These are phyloP conservation scores for Andrena fulva DNA, from an alignment of 2,888 invertebrate species.

Conservation along the genomic window DNA sequence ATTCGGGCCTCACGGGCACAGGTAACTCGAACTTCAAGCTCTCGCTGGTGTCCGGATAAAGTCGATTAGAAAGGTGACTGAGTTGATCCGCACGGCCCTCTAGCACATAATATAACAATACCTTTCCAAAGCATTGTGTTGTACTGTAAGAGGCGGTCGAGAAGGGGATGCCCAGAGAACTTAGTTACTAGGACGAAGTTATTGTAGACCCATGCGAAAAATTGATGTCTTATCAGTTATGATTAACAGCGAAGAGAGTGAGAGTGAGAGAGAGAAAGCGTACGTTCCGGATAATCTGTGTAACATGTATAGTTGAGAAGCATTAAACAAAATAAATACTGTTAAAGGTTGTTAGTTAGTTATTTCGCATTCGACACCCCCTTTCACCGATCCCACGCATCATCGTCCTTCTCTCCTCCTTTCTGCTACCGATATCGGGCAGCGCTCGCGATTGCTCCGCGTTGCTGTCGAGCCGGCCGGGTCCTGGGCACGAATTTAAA, in stretches of 20 bases:
- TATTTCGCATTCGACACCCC: slow-evolving; percentile 81
- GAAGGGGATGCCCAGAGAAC: slow-evolving; percentile 48
- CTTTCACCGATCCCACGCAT: slow-evolving; percentile 69
- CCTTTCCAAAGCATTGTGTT: slow-evolving; percentile 50
- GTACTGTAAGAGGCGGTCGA: slow-evolving; percentile 69
- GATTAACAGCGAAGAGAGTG: slow-evolving; percentile 68
- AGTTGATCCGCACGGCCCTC: slow-evolving; percentile 51
- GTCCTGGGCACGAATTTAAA: slow-evolving; percentile 39
- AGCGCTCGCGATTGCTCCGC: slow-evolving; percentile 51
- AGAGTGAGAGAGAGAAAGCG: slow-evolving; percentile 73
- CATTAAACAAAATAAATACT: slow-evolving; percentile 81
- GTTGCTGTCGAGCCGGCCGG: slow-evolving; percentile 42
- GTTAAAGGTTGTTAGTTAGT: slow-evolving; percentile 81
- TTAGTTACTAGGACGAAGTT: slow-evolving; percentile 56
- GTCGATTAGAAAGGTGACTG: slow-evolving; percentile 49
- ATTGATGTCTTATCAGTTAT: slow-evolving; percentile 67
- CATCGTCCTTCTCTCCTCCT: slow-evolving; percentile 68
- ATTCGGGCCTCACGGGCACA: slow-evolving; percentile 36
- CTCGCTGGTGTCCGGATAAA: slow-evolving; percentile 40
- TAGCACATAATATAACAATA: slow-evolving; percentile 59
- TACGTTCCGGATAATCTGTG: slow-evolving; percentile 71
- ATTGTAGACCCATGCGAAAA: slow-evolving; percentile 67
- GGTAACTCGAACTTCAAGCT: slow-evolving; percentile 24
- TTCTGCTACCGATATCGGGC: slow-evolving; percentile 61
- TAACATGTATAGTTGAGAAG: slow-evolving; percentile 79